These are phyloP conservation scores for Phortica magna DNA, from an alignment of 2,888 invertebrate species.

Conservation along the genomic window DNA sequence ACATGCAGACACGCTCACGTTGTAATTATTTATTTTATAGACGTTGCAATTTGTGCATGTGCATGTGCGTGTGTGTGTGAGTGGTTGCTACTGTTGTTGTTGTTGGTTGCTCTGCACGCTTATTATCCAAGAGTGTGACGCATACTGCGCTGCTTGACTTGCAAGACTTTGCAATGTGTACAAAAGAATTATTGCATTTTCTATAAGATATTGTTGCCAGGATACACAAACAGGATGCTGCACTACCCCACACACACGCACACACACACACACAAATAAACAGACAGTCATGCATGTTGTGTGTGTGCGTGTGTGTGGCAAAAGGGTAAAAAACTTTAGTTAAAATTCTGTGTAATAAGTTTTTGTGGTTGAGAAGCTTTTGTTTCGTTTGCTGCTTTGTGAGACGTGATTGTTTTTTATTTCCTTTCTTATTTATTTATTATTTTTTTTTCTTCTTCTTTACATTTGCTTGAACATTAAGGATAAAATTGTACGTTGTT, in stretches of 20 bases:
- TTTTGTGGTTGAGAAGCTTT: constrained; percentile 25
- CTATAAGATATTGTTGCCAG: constrained; percentile 24
- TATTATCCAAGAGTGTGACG: constrained; percentile 17
- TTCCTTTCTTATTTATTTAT: neutral
- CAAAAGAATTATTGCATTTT: constrained; percentile 62
- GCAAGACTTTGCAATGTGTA: constrained; percentile 56
- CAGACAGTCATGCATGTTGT: neutral
- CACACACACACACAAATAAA: neutral
- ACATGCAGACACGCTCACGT: constrained; percentile 7
- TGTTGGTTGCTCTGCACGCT: neutral
- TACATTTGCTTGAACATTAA: neutral
- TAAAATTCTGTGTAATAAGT: constrained; percentile 27
- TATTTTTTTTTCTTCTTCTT: constrained; percentile 7
- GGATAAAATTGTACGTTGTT: constrained; percentile 38
- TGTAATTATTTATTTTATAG: constrained; percentile 31
- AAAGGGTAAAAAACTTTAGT: constrained; percentile 13
- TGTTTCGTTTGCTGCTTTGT: constrained; percentile 7
- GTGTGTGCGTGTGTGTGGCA: constrained; percentile 7
- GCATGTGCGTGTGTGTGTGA: neutral
- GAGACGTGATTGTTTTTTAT: neutral
- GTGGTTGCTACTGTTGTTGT: neutral
- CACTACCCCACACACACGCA: neutral
- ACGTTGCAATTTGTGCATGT: constrained; percentile 4
- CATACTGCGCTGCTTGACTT: constrained; percentile 11
- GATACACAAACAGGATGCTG: constrained; percentile 26